These are phyloP conservation scores for Saccostrea echinata DNA, from an alignment of 1,140 invertebrate species.

Conservation along the genomic window DNA sequence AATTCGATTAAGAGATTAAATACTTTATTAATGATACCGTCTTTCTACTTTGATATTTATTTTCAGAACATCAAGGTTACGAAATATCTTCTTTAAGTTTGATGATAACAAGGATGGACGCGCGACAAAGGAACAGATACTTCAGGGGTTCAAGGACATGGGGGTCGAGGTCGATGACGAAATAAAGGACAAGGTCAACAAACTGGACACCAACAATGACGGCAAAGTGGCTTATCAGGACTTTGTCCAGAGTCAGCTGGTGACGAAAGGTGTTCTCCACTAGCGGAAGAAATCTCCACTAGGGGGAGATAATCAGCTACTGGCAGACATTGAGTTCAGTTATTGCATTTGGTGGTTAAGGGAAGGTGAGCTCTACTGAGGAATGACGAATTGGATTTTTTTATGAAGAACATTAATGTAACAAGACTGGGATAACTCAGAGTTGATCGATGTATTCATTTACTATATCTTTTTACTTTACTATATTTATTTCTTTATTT, in stretches of 20 bases:
- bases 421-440: neutral
- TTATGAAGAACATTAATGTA: neutral
- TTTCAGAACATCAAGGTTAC: slow-evolving; percentile 45
- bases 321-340: too few species aligned
- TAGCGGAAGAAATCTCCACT: neutral
- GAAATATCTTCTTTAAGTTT: slow-evolving; percentile 45
- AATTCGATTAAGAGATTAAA: too few species aligned
- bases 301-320: too few species aligned
- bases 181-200: slow-evolving; percentile 33
- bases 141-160: slow-evolving; percentile 42
- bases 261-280: slow-evolving; percentile 34
- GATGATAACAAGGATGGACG: slow-evolving; percentile 46
- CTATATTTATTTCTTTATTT: neutral
- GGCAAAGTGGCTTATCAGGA: slow-evolving; percentile 47
- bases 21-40: too few species aligned
- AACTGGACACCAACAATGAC: slow-evolving; percentile 46
- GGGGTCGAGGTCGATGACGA: slow-evolving; percentile 43
- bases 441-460: neutral
- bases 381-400: neutral
- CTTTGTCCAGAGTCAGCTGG: slow-evolving; percentile 39
- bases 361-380: neutral
- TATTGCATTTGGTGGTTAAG: neutral
- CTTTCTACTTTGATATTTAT: neutral
- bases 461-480: neutral
- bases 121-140: slow-evolving; percentile 35